Evolutionary conservation across 2,113 vertebrate species (phyloP).

Genomic region (Lycocorax pyrrhopterus): DNA sequence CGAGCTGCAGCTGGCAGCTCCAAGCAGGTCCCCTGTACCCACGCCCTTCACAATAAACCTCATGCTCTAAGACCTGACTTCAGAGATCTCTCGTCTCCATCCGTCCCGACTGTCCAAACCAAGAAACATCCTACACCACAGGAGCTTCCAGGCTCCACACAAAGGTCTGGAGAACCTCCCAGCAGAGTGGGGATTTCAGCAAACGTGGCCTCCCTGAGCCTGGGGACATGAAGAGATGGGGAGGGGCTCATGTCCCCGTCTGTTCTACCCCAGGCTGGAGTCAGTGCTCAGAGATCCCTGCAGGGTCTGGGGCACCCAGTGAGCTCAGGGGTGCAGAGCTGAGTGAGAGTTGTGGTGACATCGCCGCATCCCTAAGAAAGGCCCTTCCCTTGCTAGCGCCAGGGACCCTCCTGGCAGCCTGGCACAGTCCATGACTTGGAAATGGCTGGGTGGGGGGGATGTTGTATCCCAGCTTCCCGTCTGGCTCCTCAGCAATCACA

Average conservation of each 20-base stretch:
- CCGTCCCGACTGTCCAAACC: no score
- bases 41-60: no score
- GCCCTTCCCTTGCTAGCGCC: no score
- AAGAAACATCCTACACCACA: no score
- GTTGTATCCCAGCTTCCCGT: neutral
- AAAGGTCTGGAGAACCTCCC: neutral
- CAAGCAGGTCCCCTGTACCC: no score
- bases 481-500: neutral
- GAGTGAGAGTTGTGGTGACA: neutral
- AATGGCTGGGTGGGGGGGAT: neutral
- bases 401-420: neutral
- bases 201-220: neutral
- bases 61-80: no score
- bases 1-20: no score
- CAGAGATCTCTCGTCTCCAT: no score
- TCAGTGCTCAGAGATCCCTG: neutral
- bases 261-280: neutral
- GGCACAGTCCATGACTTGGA: neutral
- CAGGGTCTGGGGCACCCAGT: neutral
- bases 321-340: neutral
- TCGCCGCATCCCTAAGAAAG: neutral
- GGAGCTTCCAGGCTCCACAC: neutral
- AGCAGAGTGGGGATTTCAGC: neutral
- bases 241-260: neutral
- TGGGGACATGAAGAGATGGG: neutral